Base-by-base conservation (phyloP, 30 jellyfish, hydroid and myxozoan species). In the Pelagia noctiluca region DNA sequence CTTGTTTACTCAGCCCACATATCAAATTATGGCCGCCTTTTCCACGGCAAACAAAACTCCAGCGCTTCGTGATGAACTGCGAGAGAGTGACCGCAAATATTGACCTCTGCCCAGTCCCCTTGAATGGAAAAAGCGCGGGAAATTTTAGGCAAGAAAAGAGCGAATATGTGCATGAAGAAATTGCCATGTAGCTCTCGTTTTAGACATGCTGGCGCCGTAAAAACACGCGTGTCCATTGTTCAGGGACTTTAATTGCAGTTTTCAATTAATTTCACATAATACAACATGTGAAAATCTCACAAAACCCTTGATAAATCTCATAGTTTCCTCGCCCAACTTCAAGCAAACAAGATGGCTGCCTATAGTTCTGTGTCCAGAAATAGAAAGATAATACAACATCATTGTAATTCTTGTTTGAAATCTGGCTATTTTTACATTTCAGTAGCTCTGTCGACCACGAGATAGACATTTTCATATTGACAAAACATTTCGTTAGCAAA, bases 201-300 rank as follows among this genome's bases (percentile, higher is more conserved):
- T 36, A 19, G n/a, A 38, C 75, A 2, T n/a, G 47, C 61, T 80
- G 91, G 91, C 91, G 91, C 91, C 91, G 67, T 7, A n/a, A 33
- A 23, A 5, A 71, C 91, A 80, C 91, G 91, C 91, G 91, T 67
- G 67, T 31, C 91, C 25, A 46, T 80, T 80, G 91, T 80, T 66
- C 4, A 28, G 48, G n/a, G 31, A 25, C 30, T 26, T 24, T 46
- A 80, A 53, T 69, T 38, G 50, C 67, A 65, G 61, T 30, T 66
- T 35, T 13, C 19, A 66, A 12, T 66, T 24, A 30, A 42, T 30
- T n/a, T n/a, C n/a, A n/a, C n/a, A n/a, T n/a, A n/a, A n/a, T n/a
- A n/a, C n/a, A n/a, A n/a, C n/a, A n/a, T n/a, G n/a, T n/a, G n/a
- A n/a, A n/a, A n/a, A n/a, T n/a, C n/a, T n/a, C n/a, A n/a, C n/a